Evolutionary conservation across 2,113 vertebrate species (phyloP).

Genomic region (Lates calcarifer): DNA sequence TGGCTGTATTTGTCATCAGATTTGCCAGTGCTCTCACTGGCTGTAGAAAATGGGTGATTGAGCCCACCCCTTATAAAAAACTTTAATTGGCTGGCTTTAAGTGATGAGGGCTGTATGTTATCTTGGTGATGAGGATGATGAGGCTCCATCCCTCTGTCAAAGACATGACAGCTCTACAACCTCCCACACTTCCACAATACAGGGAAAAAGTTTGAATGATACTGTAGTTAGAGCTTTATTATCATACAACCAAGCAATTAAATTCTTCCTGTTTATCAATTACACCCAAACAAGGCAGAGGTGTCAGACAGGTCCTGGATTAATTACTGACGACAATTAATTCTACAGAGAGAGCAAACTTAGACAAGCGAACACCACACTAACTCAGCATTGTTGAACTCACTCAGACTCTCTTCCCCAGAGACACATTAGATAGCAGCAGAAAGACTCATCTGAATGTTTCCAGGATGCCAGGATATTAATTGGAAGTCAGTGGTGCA

Average conservation of each 20-base stretch:
- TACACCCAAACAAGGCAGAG: constrained; percentile 44
- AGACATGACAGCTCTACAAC: neutral
- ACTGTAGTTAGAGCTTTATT: constrained; percentile 15
- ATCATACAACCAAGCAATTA: constrained; percentile 57
- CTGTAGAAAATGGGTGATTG: neutral
- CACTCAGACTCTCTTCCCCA: constrained; percentile 28
- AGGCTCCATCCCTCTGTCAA: neutral
- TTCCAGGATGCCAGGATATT: constrained; percentile 41
- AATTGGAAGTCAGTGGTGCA: constrained; percentile 58
- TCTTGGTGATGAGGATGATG: too few species aligned
- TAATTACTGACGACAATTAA: constrained; percentile 73
- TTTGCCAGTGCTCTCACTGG: neutral
- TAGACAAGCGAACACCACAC: constrained; percentile 51
- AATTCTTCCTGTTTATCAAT: constrained; percentile 62
- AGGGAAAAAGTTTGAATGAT: constrained; percentile 7
- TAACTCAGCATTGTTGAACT: constrained; percentile 45
- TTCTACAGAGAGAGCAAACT: constrained; percentile 47
- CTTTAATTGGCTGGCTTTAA: too few species aligned
- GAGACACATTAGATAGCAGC: constrained; percentile 34
- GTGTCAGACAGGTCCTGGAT: constrained; percentile 56
- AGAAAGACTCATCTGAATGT: constrained; percentile 33
- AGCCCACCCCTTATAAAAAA: neutral
- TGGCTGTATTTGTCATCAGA: neutral
- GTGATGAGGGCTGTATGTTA: too few species aligned
- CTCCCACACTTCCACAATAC: neutral